phyloP scores from a whole-genome alignment of 92 coral and sea anemone species.

The Meandrina meandrites region DNA sequence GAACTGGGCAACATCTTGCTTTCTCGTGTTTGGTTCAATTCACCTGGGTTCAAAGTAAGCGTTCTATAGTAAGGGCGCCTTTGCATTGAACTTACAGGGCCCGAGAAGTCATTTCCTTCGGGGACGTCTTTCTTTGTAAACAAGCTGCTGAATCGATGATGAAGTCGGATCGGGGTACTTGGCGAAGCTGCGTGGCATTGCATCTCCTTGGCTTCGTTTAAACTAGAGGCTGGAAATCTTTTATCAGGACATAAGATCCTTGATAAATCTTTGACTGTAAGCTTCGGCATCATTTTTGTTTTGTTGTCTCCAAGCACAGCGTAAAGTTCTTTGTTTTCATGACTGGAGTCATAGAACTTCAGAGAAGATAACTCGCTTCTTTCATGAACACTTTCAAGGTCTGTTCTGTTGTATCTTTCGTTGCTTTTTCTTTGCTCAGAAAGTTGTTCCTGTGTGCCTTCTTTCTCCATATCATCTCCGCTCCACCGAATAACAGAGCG shows the following conservation, averaged over 20 bases:
- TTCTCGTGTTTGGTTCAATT: background rate
- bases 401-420: background rate
- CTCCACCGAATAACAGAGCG: background rate
- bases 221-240: no score
- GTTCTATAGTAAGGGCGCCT: background rate
- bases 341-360: background rate
- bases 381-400: background rate
- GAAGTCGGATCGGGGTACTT: background rate
- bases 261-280: conserved; percentile 20
- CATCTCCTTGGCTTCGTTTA: background rate
- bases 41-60: background rate
- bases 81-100: background rate
- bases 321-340: background rate
- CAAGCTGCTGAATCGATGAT: background rate
- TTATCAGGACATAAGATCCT: background rate
- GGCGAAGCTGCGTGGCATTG: background rate
- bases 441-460: background rate
- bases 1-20: background rate
- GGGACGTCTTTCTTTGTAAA: background rate
- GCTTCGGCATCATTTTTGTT: background rate
- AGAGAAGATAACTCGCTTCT: background rate
- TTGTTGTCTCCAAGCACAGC: background rate
- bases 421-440: background rate
- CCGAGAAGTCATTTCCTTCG: background rate
- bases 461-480: background rate